Conservation (phyloP, 2,113 vertebrate genomes). For the Oncorhynchus keta region DNA sequence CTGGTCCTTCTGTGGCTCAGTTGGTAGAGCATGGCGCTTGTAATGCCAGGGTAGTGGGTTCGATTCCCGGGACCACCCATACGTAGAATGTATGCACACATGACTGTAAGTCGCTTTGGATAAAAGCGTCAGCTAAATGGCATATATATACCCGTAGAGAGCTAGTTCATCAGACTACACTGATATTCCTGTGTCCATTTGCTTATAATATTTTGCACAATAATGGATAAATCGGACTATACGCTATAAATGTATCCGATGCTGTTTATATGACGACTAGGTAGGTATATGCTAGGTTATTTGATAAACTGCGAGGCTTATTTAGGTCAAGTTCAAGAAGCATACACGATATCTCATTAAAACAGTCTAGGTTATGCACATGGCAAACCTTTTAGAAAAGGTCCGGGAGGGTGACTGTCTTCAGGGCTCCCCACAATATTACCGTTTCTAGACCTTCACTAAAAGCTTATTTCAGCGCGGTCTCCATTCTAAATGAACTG, state of each 20-base stretch:
- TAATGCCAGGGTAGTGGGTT: too few relatives aligned
- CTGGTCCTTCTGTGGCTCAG: too few relatives aligned
- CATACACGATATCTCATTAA: not conserved
- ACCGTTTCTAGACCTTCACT: not conserved
- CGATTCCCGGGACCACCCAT: too few relatives aligned
- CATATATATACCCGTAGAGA: too few relatives aligned
- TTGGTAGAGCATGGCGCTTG: too few relatives aligned
- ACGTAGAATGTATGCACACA: too few relatives aligned
- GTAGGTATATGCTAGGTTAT: not conserved
- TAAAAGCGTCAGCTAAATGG: too few relatives aligned
- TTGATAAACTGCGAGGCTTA: not conserved
- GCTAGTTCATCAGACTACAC: too few relatives aligned
- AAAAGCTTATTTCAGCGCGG: slow-evolving; percentile 1
- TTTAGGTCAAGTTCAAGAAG: not conserved
- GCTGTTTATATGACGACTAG: not conserved
- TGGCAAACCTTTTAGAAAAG: not conserved
- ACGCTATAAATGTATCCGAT: not conserved
- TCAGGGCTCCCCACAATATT: not conserved
- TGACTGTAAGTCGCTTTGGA: too few relatives aligned
- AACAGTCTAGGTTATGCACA: too few relatives aligned
- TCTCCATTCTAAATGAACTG: slow-evolving; percentile 26
- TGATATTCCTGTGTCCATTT: too few relatives aligned
- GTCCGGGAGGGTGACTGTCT: not conserved
- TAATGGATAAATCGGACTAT: not conserved
- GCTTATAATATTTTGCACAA: not conserved